These are phyloP conservation scores for Drosophila vallismaia DNA, from an alignment of 2,888 invertebrate species.

Conservation along the genomic window DNA sequence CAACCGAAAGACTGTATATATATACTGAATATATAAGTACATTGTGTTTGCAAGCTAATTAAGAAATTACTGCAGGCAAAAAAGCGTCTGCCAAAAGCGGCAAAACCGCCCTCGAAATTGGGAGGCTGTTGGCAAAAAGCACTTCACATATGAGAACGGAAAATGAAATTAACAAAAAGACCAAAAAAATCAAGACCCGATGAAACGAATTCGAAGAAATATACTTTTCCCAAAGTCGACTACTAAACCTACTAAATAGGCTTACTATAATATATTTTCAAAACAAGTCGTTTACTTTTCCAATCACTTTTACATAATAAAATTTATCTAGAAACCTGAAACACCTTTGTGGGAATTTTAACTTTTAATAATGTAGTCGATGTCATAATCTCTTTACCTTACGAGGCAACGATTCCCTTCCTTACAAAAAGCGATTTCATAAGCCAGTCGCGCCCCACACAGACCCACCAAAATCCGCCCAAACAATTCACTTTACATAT, in stretches of 20 bases:
- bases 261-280: constrained; percentile 16
- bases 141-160: constrained; percentile 66
- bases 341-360: background rate
- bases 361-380: too few species aligned
- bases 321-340: background rate
- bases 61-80: constrained; percentile 82
- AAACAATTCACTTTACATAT: constrained; percentile 76
- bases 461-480: constrained; percentile 27
- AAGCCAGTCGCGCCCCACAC: constrained; percentile 43
- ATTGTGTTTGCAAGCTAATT: constrained; percentile 80
- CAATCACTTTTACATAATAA: background rate
- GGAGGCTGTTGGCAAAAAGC: constrained; percentile 59
- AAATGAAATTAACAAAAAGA: constrained; percentile 69
- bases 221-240: constrained; percentile 23
- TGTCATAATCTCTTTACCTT: constrained; percentile 12
- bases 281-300: background rate
- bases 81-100: constrained; percentile 54
- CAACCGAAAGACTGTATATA: constrained; percentile 23
- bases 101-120: constrained; percentile 37
- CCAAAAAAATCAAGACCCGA: constrained; percentile 20
- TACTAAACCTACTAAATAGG: constrained; percentile 11
- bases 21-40: constrained; percentile 62
- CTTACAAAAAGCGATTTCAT: constrained; percentile 30
- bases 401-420: background rate
- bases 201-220: constrained; percentile 12